Evolutionary conservation across 2,888 invertebrate species (phyloP).

Genomic region (Urechis unicinctus): DNA sequence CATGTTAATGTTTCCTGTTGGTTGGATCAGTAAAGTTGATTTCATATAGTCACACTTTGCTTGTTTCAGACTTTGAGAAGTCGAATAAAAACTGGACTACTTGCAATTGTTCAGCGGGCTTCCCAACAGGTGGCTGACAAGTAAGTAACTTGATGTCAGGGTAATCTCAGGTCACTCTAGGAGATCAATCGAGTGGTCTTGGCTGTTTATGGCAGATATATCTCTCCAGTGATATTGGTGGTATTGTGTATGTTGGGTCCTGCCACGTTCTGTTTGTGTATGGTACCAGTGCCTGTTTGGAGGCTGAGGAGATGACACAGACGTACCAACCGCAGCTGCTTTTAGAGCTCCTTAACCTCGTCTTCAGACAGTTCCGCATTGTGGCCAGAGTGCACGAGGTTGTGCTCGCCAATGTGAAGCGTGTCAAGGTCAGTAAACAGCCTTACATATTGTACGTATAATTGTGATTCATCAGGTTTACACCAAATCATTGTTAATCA

Average conservation of each 20-base stretch:
- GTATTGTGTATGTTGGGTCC: no score
- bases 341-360: conserved; percentile 62
- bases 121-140: conserved; percentile 69
- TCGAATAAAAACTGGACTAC: conserved; percentile 74
- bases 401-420: conserved; percentile 55
- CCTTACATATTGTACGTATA: background rate
- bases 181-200: no score
- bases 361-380: conserved; percentile 76
- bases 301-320: conserved; percentile 39
- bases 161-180: background rate
- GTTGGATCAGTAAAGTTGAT: background rate
- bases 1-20: background rate
- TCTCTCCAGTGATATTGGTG: no score
- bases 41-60: background rate
- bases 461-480: background rate
- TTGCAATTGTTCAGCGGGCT: conserved; percentile 72
- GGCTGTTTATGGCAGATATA: no score
- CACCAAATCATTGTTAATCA: background rate
- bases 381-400: conserved; percentile 71
- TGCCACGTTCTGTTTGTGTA: background rate
- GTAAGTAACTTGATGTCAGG: conserved; percentile 10
- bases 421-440: conserved; percentile 28
- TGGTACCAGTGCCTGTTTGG: conserved; percentile 31
- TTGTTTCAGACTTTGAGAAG: conserved; percentile 65
- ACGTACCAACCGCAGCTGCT: conserved; percentile 44